These are phyloP conservation scores for Rhaphigaster nebulosa DNA, from an alignment of 2,888 invertebrate genomes.

Conservation along the genomic window DNA sequence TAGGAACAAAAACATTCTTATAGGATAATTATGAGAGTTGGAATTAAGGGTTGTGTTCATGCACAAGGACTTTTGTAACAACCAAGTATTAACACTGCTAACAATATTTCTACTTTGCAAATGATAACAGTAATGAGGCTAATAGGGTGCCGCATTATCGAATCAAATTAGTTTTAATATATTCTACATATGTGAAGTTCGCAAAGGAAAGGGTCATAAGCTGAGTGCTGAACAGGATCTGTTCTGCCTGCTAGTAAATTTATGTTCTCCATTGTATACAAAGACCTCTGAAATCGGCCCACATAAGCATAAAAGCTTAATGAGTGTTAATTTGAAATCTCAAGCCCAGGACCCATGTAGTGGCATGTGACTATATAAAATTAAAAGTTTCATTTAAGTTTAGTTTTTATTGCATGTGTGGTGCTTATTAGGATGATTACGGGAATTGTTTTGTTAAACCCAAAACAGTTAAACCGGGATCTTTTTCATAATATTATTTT, in stretches of 20 bases:
- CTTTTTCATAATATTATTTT: no score
- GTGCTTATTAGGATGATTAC: no score
- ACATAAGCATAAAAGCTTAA: constrained; percentile 34
- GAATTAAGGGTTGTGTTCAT: no score
- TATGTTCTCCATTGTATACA: constrained; percentile 7
- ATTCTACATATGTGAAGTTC: neutral
- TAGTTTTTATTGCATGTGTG: no score
- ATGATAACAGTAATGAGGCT: neutral
- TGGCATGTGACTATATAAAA: no score
- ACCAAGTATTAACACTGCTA: no score
- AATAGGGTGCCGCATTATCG: neutral
- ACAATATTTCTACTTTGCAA: neutral
- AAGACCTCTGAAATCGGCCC: neutral
- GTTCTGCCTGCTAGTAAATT: constrained; percentile 4
- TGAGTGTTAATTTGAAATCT: neutral
- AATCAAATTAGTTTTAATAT: neutral
- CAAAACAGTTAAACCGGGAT: no score
- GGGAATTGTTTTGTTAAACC: no score
- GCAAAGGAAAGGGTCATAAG: neutral
- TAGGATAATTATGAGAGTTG: no score
- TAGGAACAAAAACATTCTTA: no score
- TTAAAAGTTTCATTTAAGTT: neutral
- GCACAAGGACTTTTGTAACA: no score
- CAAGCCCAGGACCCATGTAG: neutral
- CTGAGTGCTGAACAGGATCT: neutral